phyloP scores from a whole-genome alignment of 2,113 vertebrate genomes.

The Tragelaphus imberbis region DNA sequence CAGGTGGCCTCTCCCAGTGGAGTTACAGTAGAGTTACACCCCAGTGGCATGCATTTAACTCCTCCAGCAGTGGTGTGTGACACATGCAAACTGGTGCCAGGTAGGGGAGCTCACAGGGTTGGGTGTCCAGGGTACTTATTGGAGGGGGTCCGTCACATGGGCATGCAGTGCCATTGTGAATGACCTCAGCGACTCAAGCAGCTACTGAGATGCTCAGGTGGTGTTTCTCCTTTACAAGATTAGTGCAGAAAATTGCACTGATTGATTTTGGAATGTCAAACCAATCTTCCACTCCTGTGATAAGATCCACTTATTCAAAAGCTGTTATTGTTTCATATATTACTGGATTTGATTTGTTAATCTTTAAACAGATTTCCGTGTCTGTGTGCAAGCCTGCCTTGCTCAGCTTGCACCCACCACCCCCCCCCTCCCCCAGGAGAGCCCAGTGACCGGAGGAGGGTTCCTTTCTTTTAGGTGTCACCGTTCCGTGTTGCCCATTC shows the following conservation, averaged over 20 bases:
- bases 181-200: not conserved
- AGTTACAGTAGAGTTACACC: not conserved
- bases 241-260: not conserved
- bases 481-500: not conserved
- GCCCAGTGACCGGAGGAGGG: not conserved
- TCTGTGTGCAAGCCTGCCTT: not conserved
- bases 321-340: not conserved
- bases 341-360: not conserved
- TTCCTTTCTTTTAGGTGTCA: not conserved
- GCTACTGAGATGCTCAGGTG: not conserved
- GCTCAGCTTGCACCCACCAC: not conserved
- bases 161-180: not conserved
- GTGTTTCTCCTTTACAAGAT: not conserved
- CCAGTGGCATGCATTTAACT: not conserved
- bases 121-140: too few relatives aligned
- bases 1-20: not conserved
- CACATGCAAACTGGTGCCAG: not conserved
- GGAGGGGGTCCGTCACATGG: accelerated
- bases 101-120: not conserved
- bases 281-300: not conserved
- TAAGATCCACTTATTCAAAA: not conserved
- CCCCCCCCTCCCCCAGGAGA: not conserved
- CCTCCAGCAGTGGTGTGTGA: not conserved
- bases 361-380: not conserved
- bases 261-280: not conserved